These are phyloP conservation scores for Plumapathes pennacea DNA, from an alignment of 92 coral and sea anemone species.

Conservation along the genomic window DNA sequence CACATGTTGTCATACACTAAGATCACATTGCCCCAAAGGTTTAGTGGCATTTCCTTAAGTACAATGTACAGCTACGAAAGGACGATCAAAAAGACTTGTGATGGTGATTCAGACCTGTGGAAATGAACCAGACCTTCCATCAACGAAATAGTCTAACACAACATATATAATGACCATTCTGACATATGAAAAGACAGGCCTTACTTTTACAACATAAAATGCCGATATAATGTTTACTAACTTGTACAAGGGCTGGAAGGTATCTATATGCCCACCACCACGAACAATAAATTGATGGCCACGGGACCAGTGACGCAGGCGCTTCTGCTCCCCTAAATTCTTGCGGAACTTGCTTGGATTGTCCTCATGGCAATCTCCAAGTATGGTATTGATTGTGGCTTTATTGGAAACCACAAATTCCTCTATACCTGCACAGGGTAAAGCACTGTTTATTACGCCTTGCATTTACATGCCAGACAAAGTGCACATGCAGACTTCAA, in stretches of 20 bases:
- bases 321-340: not conserved
- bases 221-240: not conserved
- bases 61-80: slow-evolving; percentile 30
- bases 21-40: slow-evolving; percentile 13
- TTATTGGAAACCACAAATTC: no score
- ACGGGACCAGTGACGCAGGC: not conserved
- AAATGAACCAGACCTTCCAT: not conserved
- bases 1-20: slow-evolving; percentile 59
- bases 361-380: no score
- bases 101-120: slow-evolving; percentile 24
- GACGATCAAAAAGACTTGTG: slow-evolving; percentile 35
- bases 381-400: no score
- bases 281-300: slow-evolving; percentile 1
- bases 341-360: no score
- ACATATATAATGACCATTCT: no score
- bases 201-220: no score
- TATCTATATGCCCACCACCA: slow-evolving; percentile 1
- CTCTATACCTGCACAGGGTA: no score
- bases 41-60: not conserved
- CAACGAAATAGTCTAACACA: no score
- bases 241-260: slow-evolving; percentile 3
- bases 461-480: no score
- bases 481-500: no score
- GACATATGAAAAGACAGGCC: no score
- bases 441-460: no score